Conservation (phyloP, 2,113 vertebrate species). For the Rhinogobius similis region DNA sequence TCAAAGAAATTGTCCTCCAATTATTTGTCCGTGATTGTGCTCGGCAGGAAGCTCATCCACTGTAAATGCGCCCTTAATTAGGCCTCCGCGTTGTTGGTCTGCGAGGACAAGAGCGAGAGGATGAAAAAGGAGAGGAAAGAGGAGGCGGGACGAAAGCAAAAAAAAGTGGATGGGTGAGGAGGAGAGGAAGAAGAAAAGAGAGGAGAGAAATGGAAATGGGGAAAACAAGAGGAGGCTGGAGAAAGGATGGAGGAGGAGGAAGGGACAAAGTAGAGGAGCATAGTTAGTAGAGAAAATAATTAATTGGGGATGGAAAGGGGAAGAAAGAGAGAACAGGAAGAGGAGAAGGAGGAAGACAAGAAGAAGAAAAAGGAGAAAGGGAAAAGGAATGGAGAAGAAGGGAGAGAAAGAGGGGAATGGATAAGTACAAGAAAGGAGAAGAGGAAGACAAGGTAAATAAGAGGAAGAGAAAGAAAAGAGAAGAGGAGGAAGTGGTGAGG, state of each 20-base stretch:
- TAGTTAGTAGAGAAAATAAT: too few relatives aligned
- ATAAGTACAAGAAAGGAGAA: not conserved
- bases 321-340: not conserved
- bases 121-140: not conserved
- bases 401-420: not conserved
- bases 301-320: not conserved
- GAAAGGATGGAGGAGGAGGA: not conserved
- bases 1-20: conserved; percentile 56
- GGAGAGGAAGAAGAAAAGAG: not conserved
- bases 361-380: not conserved
- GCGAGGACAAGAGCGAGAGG: conserved; percentile 15
- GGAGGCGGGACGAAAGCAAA: not conserved
- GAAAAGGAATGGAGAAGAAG: not conserved
- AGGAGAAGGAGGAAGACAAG: not conserved
- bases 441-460: not conserved
- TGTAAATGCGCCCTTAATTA: conserved; percentile 67
- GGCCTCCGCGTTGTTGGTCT: conserved; percentile 29
- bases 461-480: not conserved
- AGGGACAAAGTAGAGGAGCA: too few relatives aligned
- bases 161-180: not conserved
- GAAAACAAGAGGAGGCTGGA: too few relatives aligned
- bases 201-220: not conserved
- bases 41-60: conserved; percentile 46
- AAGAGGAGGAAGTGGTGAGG: too few relatives aligned
- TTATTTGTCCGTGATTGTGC: conserved; percentile 64